Conservation (phyloP, 1,140 invertebrate genomes). For the Rhopalosiphum maidis region DNA sequence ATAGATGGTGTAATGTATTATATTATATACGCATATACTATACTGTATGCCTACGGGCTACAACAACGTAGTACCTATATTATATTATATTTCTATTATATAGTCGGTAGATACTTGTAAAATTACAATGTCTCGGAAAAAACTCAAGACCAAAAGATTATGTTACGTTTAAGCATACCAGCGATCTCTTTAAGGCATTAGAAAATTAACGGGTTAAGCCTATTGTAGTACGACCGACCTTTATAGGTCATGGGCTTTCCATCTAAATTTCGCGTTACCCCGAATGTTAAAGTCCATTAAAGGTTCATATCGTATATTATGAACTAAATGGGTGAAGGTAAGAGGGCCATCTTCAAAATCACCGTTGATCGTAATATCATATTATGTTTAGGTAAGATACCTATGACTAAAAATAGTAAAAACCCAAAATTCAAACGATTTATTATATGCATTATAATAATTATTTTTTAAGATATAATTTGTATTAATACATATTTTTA, state of each 20-base stretch:
- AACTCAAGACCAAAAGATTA: background rate
- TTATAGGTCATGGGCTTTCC: slow-evolving; percentile 49
- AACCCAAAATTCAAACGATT: background rate
- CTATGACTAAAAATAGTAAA: background rate
- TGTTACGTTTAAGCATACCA: background rate
- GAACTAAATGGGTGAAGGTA: background rate
- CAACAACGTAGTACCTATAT: background rate
- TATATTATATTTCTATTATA: background rate
- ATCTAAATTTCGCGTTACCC: slow-evolving; percentile 27
- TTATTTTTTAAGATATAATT: too few species aligned
- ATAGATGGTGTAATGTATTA: background rate
- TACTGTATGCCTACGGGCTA: background rate
- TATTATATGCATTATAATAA: background rate
- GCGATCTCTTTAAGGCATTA: slow-evolving; percentile 37
- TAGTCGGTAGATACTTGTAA: background rate
- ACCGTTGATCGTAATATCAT: background rate
- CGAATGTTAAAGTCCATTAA: background rate
- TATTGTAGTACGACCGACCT: slow-evolving; percentile 38
- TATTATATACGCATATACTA: background rate
- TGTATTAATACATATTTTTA: too few species aligned
- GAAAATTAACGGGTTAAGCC: slow-evolving; percentile 40
- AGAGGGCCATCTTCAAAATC: background rate
- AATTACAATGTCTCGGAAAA: background rate
- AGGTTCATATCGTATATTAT: background rate
- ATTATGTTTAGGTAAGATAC: background rate